Percentiles rank a stretch among this genome's conserved stretches.
Conservation (phyloP, 2,888 invertebrate genomes). For the Synanthedon formicaeformis region DNA sequence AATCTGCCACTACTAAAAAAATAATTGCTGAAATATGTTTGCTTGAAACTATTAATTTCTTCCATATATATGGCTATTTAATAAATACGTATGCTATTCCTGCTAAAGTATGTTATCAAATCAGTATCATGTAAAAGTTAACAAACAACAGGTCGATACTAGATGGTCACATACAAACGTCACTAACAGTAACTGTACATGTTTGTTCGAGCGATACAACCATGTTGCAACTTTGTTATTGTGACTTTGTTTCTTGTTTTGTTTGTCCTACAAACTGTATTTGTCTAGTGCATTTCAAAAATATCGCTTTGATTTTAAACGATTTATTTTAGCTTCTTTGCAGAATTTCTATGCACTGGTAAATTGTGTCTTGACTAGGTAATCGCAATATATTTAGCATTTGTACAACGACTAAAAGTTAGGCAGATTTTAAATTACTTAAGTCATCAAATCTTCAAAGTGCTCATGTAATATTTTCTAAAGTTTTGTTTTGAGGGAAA, state of each 20-base stretch:
- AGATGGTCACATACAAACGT: slow-evolving; percentile 1
- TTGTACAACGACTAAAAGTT: background rate
- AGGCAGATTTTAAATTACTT: slow-evolving; percentile 10
- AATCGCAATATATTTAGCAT: background rate
- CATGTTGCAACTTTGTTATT: background rate
- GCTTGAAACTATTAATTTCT: no score
- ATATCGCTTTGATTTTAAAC: background rate
- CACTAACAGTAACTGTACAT: background rate
- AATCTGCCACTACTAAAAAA: no score
- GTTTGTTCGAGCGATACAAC: background rate
- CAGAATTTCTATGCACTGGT: no score
- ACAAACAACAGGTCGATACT: slow-evolving; percentile 3
- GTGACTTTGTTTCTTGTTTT: background rate
- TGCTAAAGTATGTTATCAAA: no score
- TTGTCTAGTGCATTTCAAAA: background rate
- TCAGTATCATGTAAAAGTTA: background rate
- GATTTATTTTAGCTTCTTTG: no score
- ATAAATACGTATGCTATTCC: no score
- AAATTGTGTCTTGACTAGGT: no score
- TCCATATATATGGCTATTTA: no score
- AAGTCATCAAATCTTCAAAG: slow-evolving; percentile 8
- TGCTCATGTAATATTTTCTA: slow-evolving; percentile 18
- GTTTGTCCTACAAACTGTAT: background rate
- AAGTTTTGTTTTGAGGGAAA: slow-evolving; percentile 31
- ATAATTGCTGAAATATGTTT: no score